Percentiles rank a stretch among this genome's conserved stretches.
Evolutionary conservation across 2,113 vertebrate genomes (phyloP).

Genomic region (Phrynosoma platyrhinos): DNA sequence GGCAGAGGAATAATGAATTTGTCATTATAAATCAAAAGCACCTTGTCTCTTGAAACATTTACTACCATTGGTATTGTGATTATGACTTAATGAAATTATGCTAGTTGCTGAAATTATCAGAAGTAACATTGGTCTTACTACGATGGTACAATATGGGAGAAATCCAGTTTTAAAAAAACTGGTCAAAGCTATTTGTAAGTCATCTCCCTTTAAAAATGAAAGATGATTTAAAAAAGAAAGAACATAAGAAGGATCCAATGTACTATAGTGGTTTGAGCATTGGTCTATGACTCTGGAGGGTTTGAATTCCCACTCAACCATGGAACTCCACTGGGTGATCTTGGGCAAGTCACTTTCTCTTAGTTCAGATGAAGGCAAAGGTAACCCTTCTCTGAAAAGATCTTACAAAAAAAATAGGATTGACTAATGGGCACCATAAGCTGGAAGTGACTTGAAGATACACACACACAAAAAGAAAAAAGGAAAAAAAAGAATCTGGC

Average conservation of each 20-base stretch:
- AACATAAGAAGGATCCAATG: no score
- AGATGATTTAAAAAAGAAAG: background rate
- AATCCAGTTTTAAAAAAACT: conserved; percentile 49
- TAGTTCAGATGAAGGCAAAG: no score
- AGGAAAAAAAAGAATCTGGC: background rate
- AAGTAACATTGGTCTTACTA: conserved; percentile 43
- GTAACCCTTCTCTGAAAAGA: background rate
- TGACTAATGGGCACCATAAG: no score
- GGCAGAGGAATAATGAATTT: conserved; percentile 20
- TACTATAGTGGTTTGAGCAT: no score
- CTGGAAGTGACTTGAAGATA: no score
- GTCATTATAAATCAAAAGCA: conserved; percentile 36
- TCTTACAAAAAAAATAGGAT: no score
- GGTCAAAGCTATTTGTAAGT: conserved; percentile 26
- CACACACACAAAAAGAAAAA: background rate
- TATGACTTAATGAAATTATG: background rate
- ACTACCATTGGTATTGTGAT: background rate
- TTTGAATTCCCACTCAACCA: no score
- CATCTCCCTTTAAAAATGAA: conserved; percentile 11
- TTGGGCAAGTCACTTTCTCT: no score
- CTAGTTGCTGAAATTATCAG: conserved; percentile 35
- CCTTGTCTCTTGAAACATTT: conserved; percentile 4
- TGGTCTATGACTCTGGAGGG: no score
- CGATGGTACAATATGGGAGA: conserved; percentile 16
- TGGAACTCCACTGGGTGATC: no score